Evolutionary conservation across 2,797 vertebrate species (phyloP).

Genomic region (Meda fulgida): DNA sequence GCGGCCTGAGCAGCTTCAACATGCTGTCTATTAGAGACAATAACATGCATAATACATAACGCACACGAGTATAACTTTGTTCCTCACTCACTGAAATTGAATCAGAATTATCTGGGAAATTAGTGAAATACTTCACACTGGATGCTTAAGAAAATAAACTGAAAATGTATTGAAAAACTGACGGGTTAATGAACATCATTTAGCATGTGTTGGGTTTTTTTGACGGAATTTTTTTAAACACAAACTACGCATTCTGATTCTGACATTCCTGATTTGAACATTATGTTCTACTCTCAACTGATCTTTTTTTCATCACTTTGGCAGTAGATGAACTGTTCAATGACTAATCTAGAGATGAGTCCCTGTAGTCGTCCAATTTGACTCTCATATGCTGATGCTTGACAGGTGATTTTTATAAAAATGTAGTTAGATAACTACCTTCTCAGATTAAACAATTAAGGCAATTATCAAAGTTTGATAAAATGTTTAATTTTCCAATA

Average conservation of each 20-base stretch:
- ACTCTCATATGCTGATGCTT: neutral
- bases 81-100: neutral
- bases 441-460: neutral
- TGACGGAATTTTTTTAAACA: neutral
- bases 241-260: neutral
- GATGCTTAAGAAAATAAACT: too few species aligned
- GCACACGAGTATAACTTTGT: neutral
- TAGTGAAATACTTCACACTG: too few species aligned
- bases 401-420: neutral
- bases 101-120: neutral
- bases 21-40: neutral
- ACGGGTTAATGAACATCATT: neutral
- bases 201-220: neutral
- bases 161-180: neutral
- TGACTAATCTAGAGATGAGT: neutral
- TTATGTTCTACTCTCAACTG: neutral
- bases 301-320: neutral
- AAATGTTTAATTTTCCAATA: neutral
- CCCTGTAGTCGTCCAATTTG: neutral
- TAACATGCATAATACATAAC: neutral
- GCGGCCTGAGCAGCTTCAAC: too few species aligned
- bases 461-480: neutral
- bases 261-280: neutral
- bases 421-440: neutral
- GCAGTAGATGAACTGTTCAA: neutral